Conservation (phyloP, 2,113 vertebrate genomes). For the Nansenia antarctica region DNA sequence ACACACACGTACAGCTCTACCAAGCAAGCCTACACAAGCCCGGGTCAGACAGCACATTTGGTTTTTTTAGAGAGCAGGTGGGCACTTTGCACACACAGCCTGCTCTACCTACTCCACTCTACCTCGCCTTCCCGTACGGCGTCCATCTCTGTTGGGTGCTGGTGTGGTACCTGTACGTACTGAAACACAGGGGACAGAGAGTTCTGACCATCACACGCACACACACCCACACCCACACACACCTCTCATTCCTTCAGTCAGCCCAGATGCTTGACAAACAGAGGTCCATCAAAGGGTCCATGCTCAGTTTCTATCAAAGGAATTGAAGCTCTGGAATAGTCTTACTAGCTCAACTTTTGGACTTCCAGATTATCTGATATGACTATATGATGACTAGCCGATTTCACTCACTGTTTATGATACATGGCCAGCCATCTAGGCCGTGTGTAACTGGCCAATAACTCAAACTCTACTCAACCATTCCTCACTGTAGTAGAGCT, state of each 20-base stretch:
- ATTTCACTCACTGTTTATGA: no score
- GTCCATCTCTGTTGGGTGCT: constrained; percentile 57
- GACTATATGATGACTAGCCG: no score
- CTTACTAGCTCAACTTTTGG: no score
- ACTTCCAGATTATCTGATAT: no score
- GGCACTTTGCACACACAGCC: constrained; percentile 19
- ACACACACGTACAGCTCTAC: constrained; percentile 8
- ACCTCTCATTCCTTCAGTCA: neutral
- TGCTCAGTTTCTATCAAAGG: neutral
- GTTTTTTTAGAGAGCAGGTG: neutral
- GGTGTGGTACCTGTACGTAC: constrained; percentile 55
- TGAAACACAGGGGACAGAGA: constrained; percentile 53
- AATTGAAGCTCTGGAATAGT: no score
- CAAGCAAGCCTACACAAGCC: neutral
- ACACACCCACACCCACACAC: constrained; percentile 15
- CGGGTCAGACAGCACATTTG: neutral
- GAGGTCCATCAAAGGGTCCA: neutral
- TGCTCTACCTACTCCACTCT: constrained; percentile 35
- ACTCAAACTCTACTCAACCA: no score
- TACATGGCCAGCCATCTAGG: no score
- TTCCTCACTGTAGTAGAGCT: no score
- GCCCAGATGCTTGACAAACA: neutral
- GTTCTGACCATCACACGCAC: constrained; percentile 32
- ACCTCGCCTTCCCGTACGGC: constrained; percentile 53
- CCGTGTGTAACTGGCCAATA: no score